A percentile compares a stretch with the other conserved stretches of the same genome.
Evolutionary conservation across 53 echinoderm and acorn worm genomes (phyloP).

Genomic region (Echinarachnius parma): DNA sequence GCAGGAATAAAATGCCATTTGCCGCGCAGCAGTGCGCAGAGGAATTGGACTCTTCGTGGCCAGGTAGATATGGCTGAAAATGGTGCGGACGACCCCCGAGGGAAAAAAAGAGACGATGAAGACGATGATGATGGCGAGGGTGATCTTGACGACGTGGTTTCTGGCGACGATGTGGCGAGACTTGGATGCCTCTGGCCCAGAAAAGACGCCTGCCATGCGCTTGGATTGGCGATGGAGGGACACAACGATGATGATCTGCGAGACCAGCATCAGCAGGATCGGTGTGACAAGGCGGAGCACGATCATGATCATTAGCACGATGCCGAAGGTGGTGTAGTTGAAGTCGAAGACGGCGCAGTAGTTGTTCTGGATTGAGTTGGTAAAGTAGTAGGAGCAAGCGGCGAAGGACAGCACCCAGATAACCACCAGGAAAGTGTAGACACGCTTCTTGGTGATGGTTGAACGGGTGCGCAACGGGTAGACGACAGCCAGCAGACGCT

Average conservation of each 20-base stretch:
- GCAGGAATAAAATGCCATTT: too few relatives aligned
- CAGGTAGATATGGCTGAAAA: too few relatives aligned
- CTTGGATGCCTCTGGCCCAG: conserved; percentile 5
- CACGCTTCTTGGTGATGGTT: background rate
- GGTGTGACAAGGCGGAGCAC: conserved; percentile 39
- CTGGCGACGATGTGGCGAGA: conserved; percentile 45
- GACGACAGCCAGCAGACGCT: background rate
- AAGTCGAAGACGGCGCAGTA: too few relatives aligned
- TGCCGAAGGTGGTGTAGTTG: conserved; percentile 21
- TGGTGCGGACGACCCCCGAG: conserved; percentile 39
- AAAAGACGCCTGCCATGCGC: conserved; percentile 7
- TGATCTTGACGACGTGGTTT: conserved; percentile 43
- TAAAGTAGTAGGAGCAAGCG: too few relatives aligned
- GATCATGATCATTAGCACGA: conserved; percentile 39
- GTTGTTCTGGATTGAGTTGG: too few relatives aligned
- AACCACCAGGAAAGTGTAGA: background rate
- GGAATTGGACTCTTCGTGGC: too few relatives aligned
- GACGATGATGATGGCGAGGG: conserved; percentile 50
- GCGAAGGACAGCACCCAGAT: background rate
- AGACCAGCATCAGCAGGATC: conserved; percentile 43
- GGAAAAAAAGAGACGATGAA: conserved; percentile 62
- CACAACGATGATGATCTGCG: conserved; percentile 35
- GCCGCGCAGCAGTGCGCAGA: too few relatives aligned
- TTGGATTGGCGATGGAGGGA: conserved; percentile 38
- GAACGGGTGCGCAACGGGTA: background rate